Percentiles rank a stretch among this genome's conserved stretches.
phyloP scores from a whole-genome alignment of 2,797 vertebrate species.

The Acanthurus tractus region DNA sequence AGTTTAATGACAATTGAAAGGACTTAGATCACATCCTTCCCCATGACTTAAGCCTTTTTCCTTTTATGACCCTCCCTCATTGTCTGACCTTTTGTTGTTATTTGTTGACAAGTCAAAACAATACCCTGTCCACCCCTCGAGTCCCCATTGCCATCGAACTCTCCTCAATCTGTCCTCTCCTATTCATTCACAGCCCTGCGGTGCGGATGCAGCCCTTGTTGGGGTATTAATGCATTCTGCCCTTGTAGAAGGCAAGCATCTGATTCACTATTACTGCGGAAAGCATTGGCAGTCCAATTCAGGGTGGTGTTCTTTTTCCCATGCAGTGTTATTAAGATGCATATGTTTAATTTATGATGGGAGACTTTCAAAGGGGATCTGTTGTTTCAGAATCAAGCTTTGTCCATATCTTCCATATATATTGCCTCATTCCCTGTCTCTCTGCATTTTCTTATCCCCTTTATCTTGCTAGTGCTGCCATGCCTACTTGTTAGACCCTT shows the following conservation, averaged over 20 bases:
- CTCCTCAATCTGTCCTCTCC: constrained; percentile 77
- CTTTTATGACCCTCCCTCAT: constrained; percentile 55
- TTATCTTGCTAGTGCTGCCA: constrained; percentile 63
- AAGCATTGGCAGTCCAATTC: constrained; percentile 43
- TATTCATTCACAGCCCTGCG: constrained; percentile 55
- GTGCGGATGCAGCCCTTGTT: constrained; percentile 62
- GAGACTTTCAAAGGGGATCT: constrained; percentile 72
- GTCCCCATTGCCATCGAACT: constrained; percentile 28
- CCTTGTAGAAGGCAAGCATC: constrained; percentile 42
- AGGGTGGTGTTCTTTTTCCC: constrained; percentile 53
- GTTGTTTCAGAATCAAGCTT: constrained; percentile 71
- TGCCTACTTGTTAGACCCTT: constrained; percentile 48
- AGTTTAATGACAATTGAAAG: constrained; percentile 49
- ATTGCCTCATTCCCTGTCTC: constrained; percentile 70
- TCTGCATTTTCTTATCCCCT: constrained; percentile 64
- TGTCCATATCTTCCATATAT: constrained; percentile 72
- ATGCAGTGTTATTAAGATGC: constrained; percentile 71
- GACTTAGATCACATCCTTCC: constrained; percentile 67
- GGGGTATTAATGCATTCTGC: constrained; percentile 54
- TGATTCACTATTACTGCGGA: constrained; percentile 59
- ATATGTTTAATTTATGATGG: constrained; percentile 80
- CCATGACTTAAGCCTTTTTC: constrained; percentile 37
- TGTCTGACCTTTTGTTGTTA: constrained; percentile 62
- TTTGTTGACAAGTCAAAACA: constrained; percentile 67
- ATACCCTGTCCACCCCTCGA: constrained; percentile 58